Evolutionary conservation across 2,113 vertebrate species (phyloP).

Genomic region (Probosciger aterrimus): DNA sequence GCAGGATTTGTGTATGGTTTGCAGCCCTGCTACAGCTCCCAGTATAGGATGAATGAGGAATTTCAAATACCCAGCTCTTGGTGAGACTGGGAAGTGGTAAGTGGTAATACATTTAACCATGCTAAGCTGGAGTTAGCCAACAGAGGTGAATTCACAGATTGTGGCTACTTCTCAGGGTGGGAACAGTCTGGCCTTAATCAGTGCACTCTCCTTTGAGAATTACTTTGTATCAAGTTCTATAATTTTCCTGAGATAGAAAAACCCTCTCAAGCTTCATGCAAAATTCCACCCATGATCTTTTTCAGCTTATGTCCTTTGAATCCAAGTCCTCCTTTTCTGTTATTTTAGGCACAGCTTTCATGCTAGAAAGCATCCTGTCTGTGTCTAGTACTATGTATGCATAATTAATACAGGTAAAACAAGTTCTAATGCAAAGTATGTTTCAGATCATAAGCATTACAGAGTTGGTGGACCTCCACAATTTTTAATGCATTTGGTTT

Average conservation of each 20-base stretch:
- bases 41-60: not conserved
- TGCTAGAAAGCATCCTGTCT: not conserved
- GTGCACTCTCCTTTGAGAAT: not conserved
- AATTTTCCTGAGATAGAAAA: not conserved
- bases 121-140: not conserved
- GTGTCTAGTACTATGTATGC: not conserved
- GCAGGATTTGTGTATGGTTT: not conserved
- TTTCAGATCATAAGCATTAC: not conserved
- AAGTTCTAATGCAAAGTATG: not conserved
- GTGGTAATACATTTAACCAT: not conserved
- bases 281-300: not conserved
- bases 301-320: not conserved
- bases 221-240: not conserved
- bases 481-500: not conserved
- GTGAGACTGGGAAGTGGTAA: not conserved
- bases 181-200: not conserved
- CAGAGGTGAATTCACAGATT: not conserved
- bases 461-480: not conserved
- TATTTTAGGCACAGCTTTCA: constrained; percentile 13
- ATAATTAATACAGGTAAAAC: constrained; percentile 24
- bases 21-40: not conserved
- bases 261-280: not conserved
- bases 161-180: not conserved
- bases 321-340: not conserved
- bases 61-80: not conserved